Evolutionary conservation across 2,888 invertebrate genomes (phyloP), one percentile per base, ranked within the genome.

Genomic region (Xanthia togata): DNA sequence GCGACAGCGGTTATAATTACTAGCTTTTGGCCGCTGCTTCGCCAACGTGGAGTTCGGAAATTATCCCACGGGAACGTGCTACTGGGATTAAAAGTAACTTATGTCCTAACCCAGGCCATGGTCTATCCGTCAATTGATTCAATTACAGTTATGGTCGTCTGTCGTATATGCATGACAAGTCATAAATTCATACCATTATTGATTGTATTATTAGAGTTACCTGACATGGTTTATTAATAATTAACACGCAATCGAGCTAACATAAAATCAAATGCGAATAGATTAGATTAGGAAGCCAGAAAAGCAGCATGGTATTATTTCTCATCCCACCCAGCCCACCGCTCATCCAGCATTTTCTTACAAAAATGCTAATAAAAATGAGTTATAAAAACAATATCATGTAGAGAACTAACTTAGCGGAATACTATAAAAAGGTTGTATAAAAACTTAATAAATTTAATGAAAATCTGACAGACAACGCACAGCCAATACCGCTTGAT

Each of bases 1-100:
- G 90, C 82, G 80, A n/a, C 0, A 86, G 92, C 91, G 91, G 8
- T 44, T 53, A 9, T n/a, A 14, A n/a, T 3, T 14, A 50, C 23
- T 57, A 31, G 2, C 0, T 67, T 17, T n/a, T 50, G 1, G 1
- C 17, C 23, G 55, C 17, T 9, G 17, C 23, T 31, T 14, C 23
- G 14, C 9, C 8, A 14, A 20, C 4, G 26, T 65, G 12, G 12
- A 47, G 2, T 41, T 44, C 14, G 20, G 26, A 44, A 44, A 26
- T 26, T 5, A n/a, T 63, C 4, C n/a, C 9, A 38, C 5, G 2
- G 8, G 14, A n/a, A 38, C 11, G 17, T 41, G 20, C n/a, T 63
- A 23, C 23, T n/a, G 14, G 38, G 38, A 23, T 35, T 6, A 23
- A 62, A 62, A 5, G 23, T 60, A 35, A 12, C 23, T 60, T 12